These are phyloP conservation scores for Lepidurus packardi DNA, from an alignment of 1,140 invertebrate species.

Conservation along the genomic window DNA sequence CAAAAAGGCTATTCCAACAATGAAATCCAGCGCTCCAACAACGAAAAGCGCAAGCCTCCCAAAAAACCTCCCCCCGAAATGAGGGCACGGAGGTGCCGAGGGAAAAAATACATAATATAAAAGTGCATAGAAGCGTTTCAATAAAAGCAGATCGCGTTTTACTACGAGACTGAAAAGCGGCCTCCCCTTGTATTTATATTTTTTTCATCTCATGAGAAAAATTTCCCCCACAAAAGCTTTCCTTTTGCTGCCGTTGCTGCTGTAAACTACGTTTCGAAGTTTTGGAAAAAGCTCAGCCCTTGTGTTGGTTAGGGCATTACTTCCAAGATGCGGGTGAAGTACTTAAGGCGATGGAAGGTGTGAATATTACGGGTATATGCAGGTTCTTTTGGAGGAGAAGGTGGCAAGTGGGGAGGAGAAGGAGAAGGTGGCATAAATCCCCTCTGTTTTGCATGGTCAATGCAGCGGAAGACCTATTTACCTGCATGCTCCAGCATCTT, in stretches of 20 bases:
- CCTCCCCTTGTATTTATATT: neutral
- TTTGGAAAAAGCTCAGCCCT: neutral
- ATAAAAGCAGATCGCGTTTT: neutral
- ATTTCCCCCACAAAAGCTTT: too few relatives aligned
- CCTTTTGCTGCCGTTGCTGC: too few relatives aligned
- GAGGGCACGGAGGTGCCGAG: neutral
- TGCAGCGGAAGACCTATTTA: too few relatives aligned
- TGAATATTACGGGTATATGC: too few relatives aligned
- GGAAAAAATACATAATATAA: neutral
- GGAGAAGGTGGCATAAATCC: too few relatives aligned
- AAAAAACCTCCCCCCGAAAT: neutral
- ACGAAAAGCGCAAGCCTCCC: neutral
- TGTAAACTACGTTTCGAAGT: too few relatives aligned
- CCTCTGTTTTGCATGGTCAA: too few relatives aligned
- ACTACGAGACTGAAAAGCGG: neutral
- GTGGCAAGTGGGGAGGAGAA: too few relatives aligned
- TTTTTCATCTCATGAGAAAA: too few relatives aligned
- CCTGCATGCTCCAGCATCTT: too few relatives aligned
- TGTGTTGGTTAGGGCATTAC: neutral
- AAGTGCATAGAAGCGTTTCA: neutral
- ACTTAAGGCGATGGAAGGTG: neutral
- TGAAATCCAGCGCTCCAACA: neutral
- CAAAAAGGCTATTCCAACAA: neutral
- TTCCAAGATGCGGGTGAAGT: neutral
- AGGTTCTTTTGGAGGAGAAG: too few relatives aligned